Percentiles rank a stretch among this genome's conserved stretches.
phyloP scores from a whole-genome alignment of 1,140 invertebrate genomes.

The Globodera rostochiensis region DNA sequence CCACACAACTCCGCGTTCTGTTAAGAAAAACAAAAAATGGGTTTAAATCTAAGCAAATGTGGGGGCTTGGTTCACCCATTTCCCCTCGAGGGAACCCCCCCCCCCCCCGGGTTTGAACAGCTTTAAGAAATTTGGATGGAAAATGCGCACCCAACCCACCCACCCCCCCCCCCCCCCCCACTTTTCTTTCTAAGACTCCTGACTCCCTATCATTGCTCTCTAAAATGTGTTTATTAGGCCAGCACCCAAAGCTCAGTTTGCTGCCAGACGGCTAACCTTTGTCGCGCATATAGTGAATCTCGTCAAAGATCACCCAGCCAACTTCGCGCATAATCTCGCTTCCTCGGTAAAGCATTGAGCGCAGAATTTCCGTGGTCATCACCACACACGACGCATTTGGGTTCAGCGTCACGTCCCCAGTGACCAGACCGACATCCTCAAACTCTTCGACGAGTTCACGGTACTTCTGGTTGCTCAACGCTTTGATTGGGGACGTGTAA shows the following conservation, averaged over 20 bases:
- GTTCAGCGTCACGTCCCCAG: conserved; percentile 98
- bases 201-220: too few relatives aligned
- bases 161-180: too few relatives aligned
- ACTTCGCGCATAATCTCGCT: conserved; percentile 96
- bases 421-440: conserved; percentile 93
- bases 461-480: conserved; percentile 98
- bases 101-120: too few relatives aligned
- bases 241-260: too few relatives aligned
- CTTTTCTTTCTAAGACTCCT: too few relatives aligned
- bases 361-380: conserved; percentile 99
- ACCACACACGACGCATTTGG: conserved; percentile 94
- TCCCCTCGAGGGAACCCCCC: too few relatives aligned
- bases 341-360: conserved; percentile 97
- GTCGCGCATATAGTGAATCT: conserved; percentile 99
- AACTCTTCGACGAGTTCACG: conserved; percentile 97
- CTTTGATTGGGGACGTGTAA: conserved; percentile 99
- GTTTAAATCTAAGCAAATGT: too few relatives aligned
- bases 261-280: conserved; percentile 70
- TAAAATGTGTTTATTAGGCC: too few relatives aligned
- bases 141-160: too few relatives aligned
- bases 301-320: conserved; percentile 99
- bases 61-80: too few relatives aligned
- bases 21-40: conserved; percentile 13
- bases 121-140: too few relatives aligned
- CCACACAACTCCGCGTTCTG: conserved; percentile 96